Evolutionary conservation across 2,797 vertebrate genomes (phyloP), one percentile per base, ranked within the genome.

Genomic region (Hylomyscus alleni): DNA sequence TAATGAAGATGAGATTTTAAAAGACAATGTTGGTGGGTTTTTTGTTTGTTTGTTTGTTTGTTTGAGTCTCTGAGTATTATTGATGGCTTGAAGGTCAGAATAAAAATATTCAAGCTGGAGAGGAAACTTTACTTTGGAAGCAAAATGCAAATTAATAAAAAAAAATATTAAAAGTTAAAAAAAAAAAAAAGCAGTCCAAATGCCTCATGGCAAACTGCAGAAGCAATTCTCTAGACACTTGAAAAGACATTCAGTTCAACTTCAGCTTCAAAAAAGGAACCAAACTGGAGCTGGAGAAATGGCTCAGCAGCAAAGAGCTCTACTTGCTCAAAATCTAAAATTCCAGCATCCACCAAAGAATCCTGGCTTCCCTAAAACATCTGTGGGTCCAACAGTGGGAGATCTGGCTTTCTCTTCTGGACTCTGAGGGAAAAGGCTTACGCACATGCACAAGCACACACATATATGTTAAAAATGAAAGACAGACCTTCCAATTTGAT

Each of bases 161-260:
- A 34, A 67, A 31, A 6, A 92, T 11, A 62, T 91, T 75, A 17
- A 86, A n/a, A n/a, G n/a, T n/a, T n/a, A n/a, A n/a, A n/a, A 22
- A 47, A 78, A 62, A 12, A 62, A 29, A 56, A 1, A 69, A 69
- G 6, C 17, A 84, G n/a, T 9, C 24, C 2, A 12, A 90, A 44
- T 20, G 9, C 19, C 84, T 83, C 31, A 67, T n/a, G 13, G n/a
- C 15, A 67, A 26, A 77, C 52, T 47, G 3, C 12, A 1, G 29
- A 76, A 77, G 87, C 3, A 85, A 47, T 22, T 34, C 81, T 26
- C 52, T 69, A 62, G 17, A 82, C 1, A 26, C 26, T 67, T 82
- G 52, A 80, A 20, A 94, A 17, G 78, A 54, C 26, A 47, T 77
- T 92, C 34, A 90, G 6, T 81, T 96, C 76, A 88, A 24, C 34